A percentile compares a stretch with the other conserved stretches of the same genome.
Conservation (phyloP, 2,797 vertebrate species). For the Bovichtus variegatus region DNA sequence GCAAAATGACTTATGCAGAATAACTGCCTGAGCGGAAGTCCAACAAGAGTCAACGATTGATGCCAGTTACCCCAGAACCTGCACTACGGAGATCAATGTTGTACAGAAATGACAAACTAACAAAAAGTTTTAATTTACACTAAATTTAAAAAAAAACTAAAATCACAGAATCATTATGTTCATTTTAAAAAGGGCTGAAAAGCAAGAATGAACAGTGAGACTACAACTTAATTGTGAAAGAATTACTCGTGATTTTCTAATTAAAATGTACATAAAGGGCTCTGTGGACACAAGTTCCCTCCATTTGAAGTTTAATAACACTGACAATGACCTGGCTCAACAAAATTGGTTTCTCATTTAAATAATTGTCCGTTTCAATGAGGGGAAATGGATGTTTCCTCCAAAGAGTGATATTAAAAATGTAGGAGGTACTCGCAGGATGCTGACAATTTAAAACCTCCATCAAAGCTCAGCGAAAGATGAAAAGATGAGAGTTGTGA, state of each 20-base stretch:
- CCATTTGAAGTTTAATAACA: neutral
- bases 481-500: constrained; percentile 45
- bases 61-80: neutral
- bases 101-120: neutral
- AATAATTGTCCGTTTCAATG: constrained; percentile 14
- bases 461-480: constrained; percentile 50
- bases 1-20: neutral
- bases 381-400: neutral
- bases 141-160: neutral
- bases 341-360: neutral
- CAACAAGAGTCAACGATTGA: neutral
- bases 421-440: constrained; percentile 39
- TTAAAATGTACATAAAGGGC: too few relatives aligned
- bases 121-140: neutral
- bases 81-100: neutral
- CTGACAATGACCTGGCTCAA: neutral
- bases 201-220: neutral
- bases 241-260: too few relatives aligned
- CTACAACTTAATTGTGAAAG: too few relatives aligned
- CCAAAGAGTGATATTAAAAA: constrained; percentile 45
- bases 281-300: neutral
- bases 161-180: neutral
- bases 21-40: neutral
- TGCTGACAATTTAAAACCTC: constrained; percentile 43
- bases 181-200: too few relatives aligned